phyloP scores from a whole-genome alignment of 2,888 invertebrate species.

The Pyrgus malvae region DNA sequence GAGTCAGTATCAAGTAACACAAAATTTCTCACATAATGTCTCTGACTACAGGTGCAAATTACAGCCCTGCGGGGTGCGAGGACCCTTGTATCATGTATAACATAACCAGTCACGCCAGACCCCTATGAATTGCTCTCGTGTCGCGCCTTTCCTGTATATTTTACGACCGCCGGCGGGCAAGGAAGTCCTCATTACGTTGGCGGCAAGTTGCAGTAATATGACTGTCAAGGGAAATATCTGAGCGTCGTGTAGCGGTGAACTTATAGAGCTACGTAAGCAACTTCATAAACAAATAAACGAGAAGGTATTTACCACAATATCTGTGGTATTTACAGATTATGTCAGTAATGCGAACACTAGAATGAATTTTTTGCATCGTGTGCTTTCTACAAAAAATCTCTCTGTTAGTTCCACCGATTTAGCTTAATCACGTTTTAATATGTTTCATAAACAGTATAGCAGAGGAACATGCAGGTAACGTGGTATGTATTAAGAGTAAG shows the following conservation, averaged over 20 bases:
- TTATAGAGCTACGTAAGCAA: constrained; percentile 45
- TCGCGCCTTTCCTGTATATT: constrained; percentile 35
- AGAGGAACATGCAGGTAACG: too few relatives aligned
- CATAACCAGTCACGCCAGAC: constrained; percentile 50
- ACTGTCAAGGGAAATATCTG: constrained; percentile 71
- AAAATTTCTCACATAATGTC: constrained; percentile 73
- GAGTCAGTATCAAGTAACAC: constrained; percentile 50
- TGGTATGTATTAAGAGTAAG: too few relatives aligned
- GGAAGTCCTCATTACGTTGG: constrained; percentile 57
- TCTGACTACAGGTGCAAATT: constrained; percentile 74
- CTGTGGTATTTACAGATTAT: constrained; percentile 28
- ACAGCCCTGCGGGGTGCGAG: constrained; percentile 61
- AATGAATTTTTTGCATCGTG: too few relatives aligned
- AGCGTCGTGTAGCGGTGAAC: constrained; percentile 55
- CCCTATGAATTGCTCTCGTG: constrained; percentile 45
- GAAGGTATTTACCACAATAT: too few relatives aligned
- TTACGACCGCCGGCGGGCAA: constrained; percentile 43
- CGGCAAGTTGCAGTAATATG: constrained; percentile 64
- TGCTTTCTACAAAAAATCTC: too few relatives aligned
- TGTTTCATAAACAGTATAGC: too few relatives aligned
- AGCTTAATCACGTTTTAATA: too few relatives aligned
- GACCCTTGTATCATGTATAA: constrained; percentile 61
- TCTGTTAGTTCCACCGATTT: too few relatives aligned
- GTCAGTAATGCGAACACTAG: not conserved
- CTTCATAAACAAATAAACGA: constrained; percentile 37